Evolutionary conservation across 2,888 invertebrate species (phyloP).

Genomic region (Muschampia plurimacula): DNA sequence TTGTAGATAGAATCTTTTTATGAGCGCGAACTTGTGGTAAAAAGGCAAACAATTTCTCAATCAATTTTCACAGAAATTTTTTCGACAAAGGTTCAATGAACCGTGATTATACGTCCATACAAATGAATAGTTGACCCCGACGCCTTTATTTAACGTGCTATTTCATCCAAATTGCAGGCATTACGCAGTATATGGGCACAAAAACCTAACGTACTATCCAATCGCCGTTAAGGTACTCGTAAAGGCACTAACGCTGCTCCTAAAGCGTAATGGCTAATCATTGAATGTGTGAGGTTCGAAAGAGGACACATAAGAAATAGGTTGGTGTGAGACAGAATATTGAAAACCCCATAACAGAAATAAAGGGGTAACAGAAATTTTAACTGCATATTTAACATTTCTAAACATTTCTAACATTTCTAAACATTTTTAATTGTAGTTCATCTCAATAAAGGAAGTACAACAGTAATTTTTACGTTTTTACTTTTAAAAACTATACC

Average conservation of each 20-base stretch:
- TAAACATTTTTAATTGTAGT: too few relatives aligned
- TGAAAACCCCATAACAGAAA: neutral
- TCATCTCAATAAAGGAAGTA: too few relatives aligned
- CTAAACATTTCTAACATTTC: too few relatives aligned
- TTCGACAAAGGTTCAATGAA: slow-evolving; percentile 31
- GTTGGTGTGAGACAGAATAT: neutral
- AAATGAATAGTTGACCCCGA: slow-evolving; percentile 39
- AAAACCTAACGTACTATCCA: slow-evolving; percentile 48
- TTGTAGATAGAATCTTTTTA: neutral
- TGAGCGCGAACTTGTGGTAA: slow-evolving; percentile 5
- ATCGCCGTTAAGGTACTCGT: slow-evolving; percentile 55
- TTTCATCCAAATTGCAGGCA: slow-evolving; percentile 36
- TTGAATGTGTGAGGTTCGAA: slow-evolving; percentile 55
- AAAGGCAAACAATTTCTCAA: slow-evolving; percentile 24
- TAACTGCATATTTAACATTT: too few relatives aligned
- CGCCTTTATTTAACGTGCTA: slow-evolving; percentile 40
- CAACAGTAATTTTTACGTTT: too few relatives aligned
- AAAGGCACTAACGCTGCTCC: slow-evolving; percentile 56
- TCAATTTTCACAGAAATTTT: slow-evolving; percentile 26
- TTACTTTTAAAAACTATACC: too few relatives aligned
- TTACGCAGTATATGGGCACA: slow-evolving; percentile 39
- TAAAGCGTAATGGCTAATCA: slow-evolving; percentile 63
- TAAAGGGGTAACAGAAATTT: neutral
- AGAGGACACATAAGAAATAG: slow-evolving; percentile 52
- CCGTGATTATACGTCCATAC: slow-evolving; percentile 35